Conservation (phyloP, 37 sponge, comb jelly and placozoan species). For the Haliclona indistincta region DNA sequence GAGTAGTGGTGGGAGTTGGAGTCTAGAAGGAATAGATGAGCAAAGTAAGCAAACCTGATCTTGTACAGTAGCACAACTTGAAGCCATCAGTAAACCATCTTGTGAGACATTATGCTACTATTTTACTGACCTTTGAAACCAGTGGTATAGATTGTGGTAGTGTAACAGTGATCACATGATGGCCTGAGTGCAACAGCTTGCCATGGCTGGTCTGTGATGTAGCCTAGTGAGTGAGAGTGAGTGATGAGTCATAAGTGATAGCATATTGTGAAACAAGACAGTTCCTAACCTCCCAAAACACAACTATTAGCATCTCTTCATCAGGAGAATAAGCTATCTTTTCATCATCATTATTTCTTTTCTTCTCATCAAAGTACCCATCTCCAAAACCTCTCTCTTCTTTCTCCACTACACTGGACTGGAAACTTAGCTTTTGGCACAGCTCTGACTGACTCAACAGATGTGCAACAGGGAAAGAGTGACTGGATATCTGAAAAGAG, state of each 20-base stretch:
- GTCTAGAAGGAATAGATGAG: slow-evolving; percentile 1
- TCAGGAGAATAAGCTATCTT: not conserved
- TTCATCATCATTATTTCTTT: not conserved
- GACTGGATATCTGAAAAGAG: slow-evolving; percentile 34
- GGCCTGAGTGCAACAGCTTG: slow-evolving; percentile 47
- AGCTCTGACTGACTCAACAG: slow-evolving; percentile 18
- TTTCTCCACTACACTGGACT: too few relatives aligned
- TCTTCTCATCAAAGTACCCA: not conserved
- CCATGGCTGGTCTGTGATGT: slow-evolving; percentile 22
- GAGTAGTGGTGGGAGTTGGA: not conserved
- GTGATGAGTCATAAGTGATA: too few relatives aligned
- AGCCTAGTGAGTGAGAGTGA: slow-evolving; percentile 24
- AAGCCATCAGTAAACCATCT: not conserved
- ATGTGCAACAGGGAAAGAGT: slow-evolving; percentile 26
- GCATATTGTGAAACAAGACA: too few relatives aligned
- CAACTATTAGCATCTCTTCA: slow-evolving; percentile 28
- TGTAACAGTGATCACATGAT: slow-evolving; percentile 28
- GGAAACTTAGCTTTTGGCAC: slow-evolving; percentile 6
- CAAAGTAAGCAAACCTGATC: not conserved
- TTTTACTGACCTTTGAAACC: slow-evolving; percentile 45
- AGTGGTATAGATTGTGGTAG: slow-evolving; percentile 52
- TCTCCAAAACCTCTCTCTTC: too few relatives aligned
- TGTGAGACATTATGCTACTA: not conserved
- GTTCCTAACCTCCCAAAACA: slow-evolving; percentile 52
- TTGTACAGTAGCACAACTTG: not conserved